Evolutionary conservation across 1,140 invertebrate species (phyloP).

Genomic region (Leptinotarsa lineolata): DNA sequence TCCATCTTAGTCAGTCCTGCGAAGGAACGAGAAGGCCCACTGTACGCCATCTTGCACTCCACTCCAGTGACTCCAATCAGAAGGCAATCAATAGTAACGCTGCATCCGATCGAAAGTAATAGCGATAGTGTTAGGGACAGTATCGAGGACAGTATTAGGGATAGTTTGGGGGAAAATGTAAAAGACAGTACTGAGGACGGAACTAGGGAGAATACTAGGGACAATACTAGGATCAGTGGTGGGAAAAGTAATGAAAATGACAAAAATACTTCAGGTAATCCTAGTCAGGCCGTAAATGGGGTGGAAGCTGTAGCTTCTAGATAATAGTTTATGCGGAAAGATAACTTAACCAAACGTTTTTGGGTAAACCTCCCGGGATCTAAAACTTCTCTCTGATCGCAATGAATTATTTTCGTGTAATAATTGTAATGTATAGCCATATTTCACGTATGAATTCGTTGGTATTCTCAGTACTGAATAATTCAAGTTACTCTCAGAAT

Average conservation of each 20-base stretch:
- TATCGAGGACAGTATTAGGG: slow-evolving; percentile 1
- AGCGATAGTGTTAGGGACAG: slow-evolving; percentile 39
- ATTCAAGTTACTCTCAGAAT: no score
- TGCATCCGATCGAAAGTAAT: slow-evolving; percentile 46
- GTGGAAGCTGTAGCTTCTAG: slow-evolving; percentile 30
- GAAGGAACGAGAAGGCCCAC: slow-evolving; percentile 49
- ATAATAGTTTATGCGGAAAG: slow-evolving; percentile 35
- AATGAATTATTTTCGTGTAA: no score
- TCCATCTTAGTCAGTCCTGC: slow-evolving; percentile 50
- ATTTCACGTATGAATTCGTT: no score
- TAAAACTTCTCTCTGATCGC: neutral
- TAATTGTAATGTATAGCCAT: no score
- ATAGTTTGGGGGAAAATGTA: neutral
- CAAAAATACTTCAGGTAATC: slow-evolving; percentile 13
- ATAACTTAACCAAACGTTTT: neutral
- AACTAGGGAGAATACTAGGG: slow-evolving; percentile 34
- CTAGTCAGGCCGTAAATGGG: slow-evolving; percentile 26
- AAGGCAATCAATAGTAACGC: slow-evolving; percentile 52
- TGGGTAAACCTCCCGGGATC: slow-evolving; percentile 23
- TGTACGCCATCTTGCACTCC: slow-evolving; percentile 52
- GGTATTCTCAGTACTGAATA: no score
- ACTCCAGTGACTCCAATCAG: slow-evolving; percentile 44
- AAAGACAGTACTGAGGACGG: neutral
- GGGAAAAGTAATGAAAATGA: no score
- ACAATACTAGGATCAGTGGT: slow-evolving; percentile 12